Conservation (phyloP, 2,797 vertebrate genomes). For the Mormyrus proboscirostris region DNA sequence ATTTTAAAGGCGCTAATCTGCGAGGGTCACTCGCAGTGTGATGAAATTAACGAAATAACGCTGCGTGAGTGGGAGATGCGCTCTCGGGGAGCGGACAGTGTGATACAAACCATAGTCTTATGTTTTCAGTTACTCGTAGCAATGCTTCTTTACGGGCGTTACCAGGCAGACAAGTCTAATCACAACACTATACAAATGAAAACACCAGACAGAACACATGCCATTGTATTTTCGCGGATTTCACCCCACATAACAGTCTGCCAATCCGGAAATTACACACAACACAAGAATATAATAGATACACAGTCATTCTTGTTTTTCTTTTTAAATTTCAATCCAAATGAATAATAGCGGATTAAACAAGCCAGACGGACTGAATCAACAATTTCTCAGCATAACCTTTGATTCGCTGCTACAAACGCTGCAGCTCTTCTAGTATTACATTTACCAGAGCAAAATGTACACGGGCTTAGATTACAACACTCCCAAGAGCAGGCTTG, state of each 20-base stretch:
- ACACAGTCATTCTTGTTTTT: background rate
- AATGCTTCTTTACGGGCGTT: background rate
- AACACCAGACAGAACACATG: background rate
- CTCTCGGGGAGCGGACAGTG: background rate
- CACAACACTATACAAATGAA: background rate
- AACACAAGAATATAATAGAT: background rate
- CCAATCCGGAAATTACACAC: background rate
- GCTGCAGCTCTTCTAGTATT: background rate
- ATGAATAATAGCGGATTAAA: conserved; percentile 1
- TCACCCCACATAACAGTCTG: background rate
- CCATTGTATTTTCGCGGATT: background rate
- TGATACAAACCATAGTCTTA: background rate
- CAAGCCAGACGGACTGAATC: background rate
- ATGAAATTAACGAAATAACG: background rate
- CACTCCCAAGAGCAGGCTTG: background rate
- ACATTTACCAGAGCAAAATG: conserved; percentile 16
- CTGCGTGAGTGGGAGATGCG: background rate
- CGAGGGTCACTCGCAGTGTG: background rate
- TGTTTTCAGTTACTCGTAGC: background rate
- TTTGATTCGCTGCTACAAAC: background rate
- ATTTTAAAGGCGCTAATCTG: background rate
- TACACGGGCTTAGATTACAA: conserved; percentile 5
- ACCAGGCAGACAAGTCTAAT: background rate
- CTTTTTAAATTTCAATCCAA: background rate
- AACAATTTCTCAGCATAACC: background rate